Evolutionary conservation across 2,797 vertebrate species (phyloP).

Genomic region (Erethizon dorsatum): DNA sequence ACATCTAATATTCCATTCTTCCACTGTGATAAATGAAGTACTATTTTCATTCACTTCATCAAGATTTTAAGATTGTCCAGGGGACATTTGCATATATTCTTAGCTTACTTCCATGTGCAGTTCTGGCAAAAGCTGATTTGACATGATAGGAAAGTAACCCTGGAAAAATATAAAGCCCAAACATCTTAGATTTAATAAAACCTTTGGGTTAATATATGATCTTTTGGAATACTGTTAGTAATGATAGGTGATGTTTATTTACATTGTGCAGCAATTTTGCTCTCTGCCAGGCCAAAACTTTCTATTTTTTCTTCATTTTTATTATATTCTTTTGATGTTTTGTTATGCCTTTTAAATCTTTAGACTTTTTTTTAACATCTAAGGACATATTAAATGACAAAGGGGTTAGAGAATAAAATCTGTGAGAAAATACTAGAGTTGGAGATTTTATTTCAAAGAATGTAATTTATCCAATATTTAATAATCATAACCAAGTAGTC

Average conservation of each 20-base stretch:
- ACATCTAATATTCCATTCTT: slow-evolving; percentile 85
- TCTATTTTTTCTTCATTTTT: slow-evolving; percentile 43
- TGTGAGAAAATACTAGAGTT: slow-evolving; percentile 51
- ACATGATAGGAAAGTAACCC: slow-evolving; percentile 13
- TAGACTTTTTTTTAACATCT: neutral
- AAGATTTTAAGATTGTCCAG: slow-evolving; percentile 82
- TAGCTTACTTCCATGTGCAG: slow-evolving; percentile 75
- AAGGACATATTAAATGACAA: neutral
- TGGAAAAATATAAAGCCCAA: slow-evolving; percentile 20
- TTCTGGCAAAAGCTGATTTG: slow-evolving; percentile 75
- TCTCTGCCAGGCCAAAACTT: neutral
- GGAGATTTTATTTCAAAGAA: slow-evolving; percentile 46
- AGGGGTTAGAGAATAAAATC: slow-evolving; percentile 15
- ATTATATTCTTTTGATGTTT: slow-evolving; percentile 34
- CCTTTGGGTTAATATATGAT: neutral
- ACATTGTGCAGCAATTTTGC: neutral
- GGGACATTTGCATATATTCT: slow-evolving; percentile 81
- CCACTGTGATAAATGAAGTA: slow-evolving; percentile 83
- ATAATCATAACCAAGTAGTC: slow-evolving; percentile 1
- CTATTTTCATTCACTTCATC: slow-evolving; percentile 85
- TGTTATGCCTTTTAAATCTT: neutral
- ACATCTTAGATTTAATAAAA: neutral
- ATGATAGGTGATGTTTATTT: neutral
- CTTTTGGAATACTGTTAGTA: neutral
- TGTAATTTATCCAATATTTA: neutral